A percentile compares a stretch with the other conserved stretches of the same genome.
Conservation (phyloP, 2,113 vertebrate genomes). For the Dasypus novemcinctus region DNA sequence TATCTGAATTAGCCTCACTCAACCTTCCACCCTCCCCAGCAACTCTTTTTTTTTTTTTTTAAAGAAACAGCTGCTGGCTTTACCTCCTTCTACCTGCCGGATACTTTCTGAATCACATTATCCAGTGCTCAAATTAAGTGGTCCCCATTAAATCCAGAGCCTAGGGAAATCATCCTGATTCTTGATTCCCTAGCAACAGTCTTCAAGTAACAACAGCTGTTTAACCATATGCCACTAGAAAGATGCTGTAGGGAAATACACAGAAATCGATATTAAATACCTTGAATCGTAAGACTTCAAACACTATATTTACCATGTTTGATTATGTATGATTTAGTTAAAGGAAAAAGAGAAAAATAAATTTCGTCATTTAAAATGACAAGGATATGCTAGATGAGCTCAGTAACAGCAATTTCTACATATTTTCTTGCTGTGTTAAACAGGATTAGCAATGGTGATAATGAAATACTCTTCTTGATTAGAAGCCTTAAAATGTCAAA, state of each 20-base stretch:
- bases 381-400: neutral
- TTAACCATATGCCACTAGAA: conserved; percentile 50
- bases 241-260: conserved; percentile 37
- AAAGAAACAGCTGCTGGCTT: conserved; percentile 43
- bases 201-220: conserved; percentile 58
- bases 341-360: conserved; percentile 10
- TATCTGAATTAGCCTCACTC: neutral
- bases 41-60: neutral
- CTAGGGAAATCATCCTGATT: conserved; percentile 58
- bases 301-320: neutral
- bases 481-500: neutral
- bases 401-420: neutral
- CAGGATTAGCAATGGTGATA: neutral
- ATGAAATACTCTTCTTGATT: neutral
- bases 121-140: conserved; percentile 46
- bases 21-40: neutral
- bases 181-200: conserved; percentile 56
- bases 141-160: conserved; percentile 61
- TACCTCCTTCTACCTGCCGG: conserved; percentile 42
- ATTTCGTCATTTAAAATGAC: neutral
- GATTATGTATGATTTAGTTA: no score
- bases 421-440: conserved; percentile 39
- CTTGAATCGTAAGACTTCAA: conserved; percentile 11
- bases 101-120: conserved; percentile 57
- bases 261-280: conserved; percentile 29